Evolutionary conservation across 2,113 vertebrate genomes (phyloP), one percentile per base, ranked within the genome.

Genomic region (Eleginops maclovinus): DNA sequence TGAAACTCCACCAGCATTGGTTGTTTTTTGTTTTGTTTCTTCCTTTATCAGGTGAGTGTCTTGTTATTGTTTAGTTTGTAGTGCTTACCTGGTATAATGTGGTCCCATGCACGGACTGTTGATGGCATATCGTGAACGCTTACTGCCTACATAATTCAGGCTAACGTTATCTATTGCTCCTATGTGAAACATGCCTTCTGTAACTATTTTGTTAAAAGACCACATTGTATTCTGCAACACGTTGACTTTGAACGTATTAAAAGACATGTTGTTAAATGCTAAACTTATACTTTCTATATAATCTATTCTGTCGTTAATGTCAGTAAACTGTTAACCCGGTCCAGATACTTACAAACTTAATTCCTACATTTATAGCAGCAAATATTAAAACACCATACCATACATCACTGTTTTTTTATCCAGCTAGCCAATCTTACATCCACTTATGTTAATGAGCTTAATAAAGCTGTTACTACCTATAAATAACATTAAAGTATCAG

Each of bases 1-100:
- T 91, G 93, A 94, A 91, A 64, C 2, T 53, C 71, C 36, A 46
- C 79, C 92, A 28, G 76, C 81, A 19, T 1, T 69, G 72, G 88
- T 70, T 91, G 75, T 51, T 90, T 79, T 86, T 90, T 53, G 62
- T 87, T 79, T 87, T 90, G 58, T 83, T 89, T 81, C 49, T 94
- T 11, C 90, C 83, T 73, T 76, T 92, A 60, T 87, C 94, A 82
- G 67, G 95, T 95, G 85, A 92, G 93, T 79, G 49, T 46, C 17
- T 21, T n/a, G 3, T 63, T 71, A 47, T 50, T 26, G 10, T 51
- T 21, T 55, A 60, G 54, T 22, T 73, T 36, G 26, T 3, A 14
- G 43, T 50, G 41, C 36, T 40, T 61, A 62, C 10, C 61, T 28
- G 63, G 9, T 64, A 9, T 13, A 9, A 28, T 40, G 36, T 7